Evolutionary conservation across 2,888 invertebrate genomes (phyloP).

Genomic region (Platypus cylindrus): DNA sequence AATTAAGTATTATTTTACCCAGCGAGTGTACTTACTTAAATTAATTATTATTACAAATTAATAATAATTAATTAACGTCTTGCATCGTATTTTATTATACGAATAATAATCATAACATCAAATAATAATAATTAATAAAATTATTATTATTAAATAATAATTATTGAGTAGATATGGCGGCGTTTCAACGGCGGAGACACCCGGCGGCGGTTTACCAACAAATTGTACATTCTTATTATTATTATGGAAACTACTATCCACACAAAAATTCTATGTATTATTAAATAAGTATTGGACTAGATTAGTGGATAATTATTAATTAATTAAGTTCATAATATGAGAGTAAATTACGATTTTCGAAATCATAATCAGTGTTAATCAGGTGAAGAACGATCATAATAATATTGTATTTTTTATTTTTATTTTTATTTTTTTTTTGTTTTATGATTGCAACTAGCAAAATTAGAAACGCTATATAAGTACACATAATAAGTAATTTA

Average conservation of each 20-base stretch:
- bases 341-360: slow-evolving; percentile 31
- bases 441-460: slow-evolving; percentile 35
- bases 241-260: slow-evolving; percentile 46
- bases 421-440: no score
- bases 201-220: slow-evolving; percentile 38
- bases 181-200: slow-evolving; percentile 31
- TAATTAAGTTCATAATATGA: neutral
- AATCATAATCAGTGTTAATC: slow-evolving; percentile 33
- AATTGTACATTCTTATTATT: slow-evolving; percentile 43
- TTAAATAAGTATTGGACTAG: slow-evolving; percentile 40
- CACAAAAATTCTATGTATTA: slow-evolving; percentile 43
- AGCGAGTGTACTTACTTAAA: no score
- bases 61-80: no score
- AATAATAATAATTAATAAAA: no score
- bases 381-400: slow-evolving; percentile 34
- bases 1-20: slow-evolving; percentile 12
- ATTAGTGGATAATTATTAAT: slow-evolving; percentile 34
- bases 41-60: no score
- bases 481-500: no score
- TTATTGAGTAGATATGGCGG: no score
- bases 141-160: no score
- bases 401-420: neutral
- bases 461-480: slow-evolving; percentile 37
- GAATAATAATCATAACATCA: no score
- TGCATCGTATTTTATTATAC: no score